phyloP scores from a whole-genome alignment of 2,797 vertebrate species.

The Potorous gilbertii region DNA sequence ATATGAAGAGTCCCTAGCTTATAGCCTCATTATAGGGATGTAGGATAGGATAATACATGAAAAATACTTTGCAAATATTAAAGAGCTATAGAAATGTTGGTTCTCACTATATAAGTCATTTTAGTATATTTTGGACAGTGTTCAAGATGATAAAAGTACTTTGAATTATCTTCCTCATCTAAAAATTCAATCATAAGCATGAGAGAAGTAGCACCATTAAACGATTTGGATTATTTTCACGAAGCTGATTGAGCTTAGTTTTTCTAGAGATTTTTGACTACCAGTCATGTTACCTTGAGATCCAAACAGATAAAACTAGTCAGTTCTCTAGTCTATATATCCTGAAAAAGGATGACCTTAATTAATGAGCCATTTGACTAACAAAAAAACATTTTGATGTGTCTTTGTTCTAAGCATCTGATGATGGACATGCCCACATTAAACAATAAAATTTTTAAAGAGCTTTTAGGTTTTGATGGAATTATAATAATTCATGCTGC shows the following conservation, averaged over 20 bases:
- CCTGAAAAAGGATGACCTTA: not conserved
- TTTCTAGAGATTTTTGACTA: not conserved
- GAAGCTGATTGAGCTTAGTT: not conserved
- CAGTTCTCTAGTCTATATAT: not conserved
- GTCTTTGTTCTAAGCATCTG: not conserved
- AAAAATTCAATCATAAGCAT: not conserved
- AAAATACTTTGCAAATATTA: not conserved
- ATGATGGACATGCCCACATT: not conserved
- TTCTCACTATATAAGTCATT: not conserved
- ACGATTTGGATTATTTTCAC: slow-evolving; percentile 26
- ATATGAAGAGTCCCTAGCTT: not conserved
- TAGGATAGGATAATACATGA: not conserved
- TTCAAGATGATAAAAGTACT: not conserved
- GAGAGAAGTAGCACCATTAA: not conserved
- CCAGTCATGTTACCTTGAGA: slow-evolving; percentile 13
- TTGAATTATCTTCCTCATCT: not conserved
- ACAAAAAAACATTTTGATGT: not conserved
- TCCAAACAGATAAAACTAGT: slow-evolving; percentile 15
- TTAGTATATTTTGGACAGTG: not conserved
- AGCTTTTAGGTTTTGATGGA: slow-evolving; percentile 41
- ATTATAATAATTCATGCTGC: not conserved
- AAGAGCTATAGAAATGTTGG: not conserved
- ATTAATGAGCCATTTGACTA: not conserved
- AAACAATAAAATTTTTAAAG: not conserved
- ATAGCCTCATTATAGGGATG: not conserved